Conservation (phyloP, 2,113 vertebrate genomes). For the Gobiocypris rarus region DNA sequence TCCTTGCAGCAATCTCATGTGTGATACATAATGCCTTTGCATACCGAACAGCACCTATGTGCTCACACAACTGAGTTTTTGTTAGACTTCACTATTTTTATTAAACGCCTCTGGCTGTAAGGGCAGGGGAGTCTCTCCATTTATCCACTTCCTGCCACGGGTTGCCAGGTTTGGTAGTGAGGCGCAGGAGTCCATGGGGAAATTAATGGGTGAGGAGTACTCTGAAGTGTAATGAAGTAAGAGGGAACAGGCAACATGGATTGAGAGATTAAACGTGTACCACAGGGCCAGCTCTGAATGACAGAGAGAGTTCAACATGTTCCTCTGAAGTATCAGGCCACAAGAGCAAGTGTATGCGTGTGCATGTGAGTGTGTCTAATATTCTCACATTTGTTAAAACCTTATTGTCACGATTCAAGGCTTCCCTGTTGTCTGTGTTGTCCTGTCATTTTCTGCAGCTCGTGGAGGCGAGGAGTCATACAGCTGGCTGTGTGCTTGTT, state of each 20-base stretch:
- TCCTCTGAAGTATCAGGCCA: conserved; percentile 2
- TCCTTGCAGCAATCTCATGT: neutral
- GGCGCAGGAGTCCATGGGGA: conserved; percentile 44
- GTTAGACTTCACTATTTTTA: conserved; percentile 36
- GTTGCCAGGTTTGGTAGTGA: conserved; percentile 36
- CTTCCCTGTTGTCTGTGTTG: too few relatives aligned
- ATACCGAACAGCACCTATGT: conserved; percentile 22
- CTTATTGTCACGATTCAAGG: too few relatives aligned
- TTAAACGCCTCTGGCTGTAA: conserved; percentile 31
- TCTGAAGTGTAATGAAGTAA: conserved; percentile 43
- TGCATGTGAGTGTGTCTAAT: neutral
- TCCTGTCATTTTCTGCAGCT: too few relatives aligned
- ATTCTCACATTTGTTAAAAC: neutral
- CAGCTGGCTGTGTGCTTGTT: too few relatives aligned
- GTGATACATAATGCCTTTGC: conserved; percentile 35
- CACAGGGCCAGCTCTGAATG: conserved; percentile 39
- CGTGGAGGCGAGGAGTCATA: too few relatives aligned
- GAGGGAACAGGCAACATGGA: conserved; percentile 45
- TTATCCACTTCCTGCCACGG: conserved; percentile 44
- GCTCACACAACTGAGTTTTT: conserved; percentile 27
- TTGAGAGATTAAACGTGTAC: conserved; percentile 52
- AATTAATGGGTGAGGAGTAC: conserved; percentile 50
- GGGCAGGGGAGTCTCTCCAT: conserved; percentile 32
- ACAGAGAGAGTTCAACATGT: conserved; percentile 29
- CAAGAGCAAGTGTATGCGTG: neutral